A percentile compares a stretch with the other conserved stretches of the same genome.
phyloP scores from a whole-genome alignment of 2,888 invertebrate species.

The Callyntrura guangdongensis region DNA sequence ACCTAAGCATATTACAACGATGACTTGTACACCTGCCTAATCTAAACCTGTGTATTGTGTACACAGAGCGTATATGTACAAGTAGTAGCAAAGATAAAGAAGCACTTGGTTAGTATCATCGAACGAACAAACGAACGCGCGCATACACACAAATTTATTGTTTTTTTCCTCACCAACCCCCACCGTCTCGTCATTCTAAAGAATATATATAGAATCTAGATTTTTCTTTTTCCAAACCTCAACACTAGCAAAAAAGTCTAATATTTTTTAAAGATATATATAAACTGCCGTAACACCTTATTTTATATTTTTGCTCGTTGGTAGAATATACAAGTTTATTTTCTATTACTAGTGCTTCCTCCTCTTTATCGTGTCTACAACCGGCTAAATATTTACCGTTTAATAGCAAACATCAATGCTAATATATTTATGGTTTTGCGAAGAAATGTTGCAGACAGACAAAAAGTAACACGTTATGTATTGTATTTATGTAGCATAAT shows the following conservation, averaged over 20 bases:
- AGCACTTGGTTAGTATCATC: constrained; percentile 75
- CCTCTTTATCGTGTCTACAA: too few relatives aligned
- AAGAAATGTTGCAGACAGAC: constrained; percentile 12
- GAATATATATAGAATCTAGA: constrained; percentile 16
- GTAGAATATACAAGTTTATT: too few relatives aligned
- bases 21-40: background rate
- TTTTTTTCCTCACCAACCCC: constrained; percentile 4
- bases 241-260: too few relatives aligned
- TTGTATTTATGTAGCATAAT: background rate
- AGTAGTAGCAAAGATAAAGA: constrained; percentile 73
- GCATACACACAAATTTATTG: too few relatives aligned
- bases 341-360: too few relatives aligned
- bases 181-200: background rate
- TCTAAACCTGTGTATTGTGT: background rate
- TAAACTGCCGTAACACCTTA: too few relatives aligned
- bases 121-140: constrained; percentile 43
- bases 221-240: background rate
- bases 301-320: too few relatives aligned
- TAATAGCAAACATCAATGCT: background rate
- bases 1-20: too few relatives aligned
- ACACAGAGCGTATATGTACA: constrained; percentile 12
- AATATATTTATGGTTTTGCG: background rate
- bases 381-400: too few relatives aligned
- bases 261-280: background rate
- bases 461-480: background rate